Base-by-base conservation (phyloP, 64 coral and sea anemone genomes). In the Stichodactyla helianthus region DNA sequence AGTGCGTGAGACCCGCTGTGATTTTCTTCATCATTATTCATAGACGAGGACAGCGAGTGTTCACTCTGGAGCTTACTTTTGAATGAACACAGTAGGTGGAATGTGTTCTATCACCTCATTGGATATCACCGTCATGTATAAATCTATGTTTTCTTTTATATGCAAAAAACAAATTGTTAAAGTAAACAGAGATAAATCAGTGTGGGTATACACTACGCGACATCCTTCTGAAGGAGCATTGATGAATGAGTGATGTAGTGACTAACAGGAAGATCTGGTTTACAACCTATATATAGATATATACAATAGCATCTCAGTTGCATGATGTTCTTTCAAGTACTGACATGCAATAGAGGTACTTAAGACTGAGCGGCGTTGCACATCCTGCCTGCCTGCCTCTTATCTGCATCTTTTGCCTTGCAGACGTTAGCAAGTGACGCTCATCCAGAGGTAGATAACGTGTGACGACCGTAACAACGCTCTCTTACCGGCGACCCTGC, bases 351-450 rank as follows among this genome's bases (percentile, higher is more conserved):
- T 28, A 71, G n/a, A 20, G 11, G 7, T 74, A 74, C 20, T 74
- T 10, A 74, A 74, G 68, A 74, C 27, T 13, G 10, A 74, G 68
- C 68, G 68, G 68, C 26, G 68, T 31, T 74, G 13, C 25, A 74
- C 68, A 74, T n/a, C 18, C 62, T 65, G 68, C 68, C 51, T 81
- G 22, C 18, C 62, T 65, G 68, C 68, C 51, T 81, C 78, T 81
- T 81, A 81, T 81, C 78, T 52, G 52, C 44, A 81, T 81, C n/a
- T 54, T 81, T 81, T 81, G 15, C 52, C 6, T 81, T 81, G 17
- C 52, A 81, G 78, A 81, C 78, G 6, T 54, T 81, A 28, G 20
- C 16, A 13, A 81, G 78, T 81, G 78, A 81, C 78, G 78, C 78
- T 74, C n/a, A 35, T 31, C 68, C 0, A 27, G 68, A 74, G 26